Evolutionary conservation across 2,797 vertebrate genomes (phyloP).

Genomic region (Podarcis lilfordi): DNA sequence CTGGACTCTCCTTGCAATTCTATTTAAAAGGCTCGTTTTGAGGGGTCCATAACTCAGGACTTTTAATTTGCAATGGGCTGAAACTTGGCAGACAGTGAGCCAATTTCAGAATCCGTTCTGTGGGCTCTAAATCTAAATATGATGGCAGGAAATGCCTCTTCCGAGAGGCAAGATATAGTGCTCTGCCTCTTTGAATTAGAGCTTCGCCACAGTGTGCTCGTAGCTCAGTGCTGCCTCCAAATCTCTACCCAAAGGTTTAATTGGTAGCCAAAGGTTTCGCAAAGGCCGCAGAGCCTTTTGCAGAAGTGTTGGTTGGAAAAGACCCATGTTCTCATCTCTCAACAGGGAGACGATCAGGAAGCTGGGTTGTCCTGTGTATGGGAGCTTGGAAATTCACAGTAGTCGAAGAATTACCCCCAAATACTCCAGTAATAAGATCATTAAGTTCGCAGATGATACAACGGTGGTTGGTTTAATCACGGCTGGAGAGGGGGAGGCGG

Average conservation of each 20-base stretch:
- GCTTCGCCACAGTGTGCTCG: not conserved
- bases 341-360: not conserved
- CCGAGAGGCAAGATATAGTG: not conserved
- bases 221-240: not conserved
- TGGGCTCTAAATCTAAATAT: not conserved
- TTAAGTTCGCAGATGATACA: too few species aligned
- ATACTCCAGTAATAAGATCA: too few species aligned
- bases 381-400: not conserved
- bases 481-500: too few species aligned
- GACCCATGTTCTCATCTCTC: rapidly evolving
- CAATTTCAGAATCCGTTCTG: slow-evolving; percentile 15
- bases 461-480: too few species aligned
- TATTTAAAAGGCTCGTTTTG: slow-evolving; percentile 46
- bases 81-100: slow-evolving; percentile 34
- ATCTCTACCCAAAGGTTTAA: slow-evolving; percentile 3
- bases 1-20: not conserved
- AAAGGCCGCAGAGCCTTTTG: not conserved
- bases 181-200: slow-evolving; percentile 7
- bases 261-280: not conserved
- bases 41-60: slow-evolving; percentile 43
- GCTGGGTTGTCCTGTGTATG: rapidly evolving
- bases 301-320: not conserved
- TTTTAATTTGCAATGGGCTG: slow-evolving; percentile 36
- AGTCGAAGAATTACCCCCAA: not conserved
- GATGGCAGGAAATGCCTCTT: not conserved